Conservation (phyloP, 2,888 invertebrate species). For the Coenonympha arcania region DNA sequence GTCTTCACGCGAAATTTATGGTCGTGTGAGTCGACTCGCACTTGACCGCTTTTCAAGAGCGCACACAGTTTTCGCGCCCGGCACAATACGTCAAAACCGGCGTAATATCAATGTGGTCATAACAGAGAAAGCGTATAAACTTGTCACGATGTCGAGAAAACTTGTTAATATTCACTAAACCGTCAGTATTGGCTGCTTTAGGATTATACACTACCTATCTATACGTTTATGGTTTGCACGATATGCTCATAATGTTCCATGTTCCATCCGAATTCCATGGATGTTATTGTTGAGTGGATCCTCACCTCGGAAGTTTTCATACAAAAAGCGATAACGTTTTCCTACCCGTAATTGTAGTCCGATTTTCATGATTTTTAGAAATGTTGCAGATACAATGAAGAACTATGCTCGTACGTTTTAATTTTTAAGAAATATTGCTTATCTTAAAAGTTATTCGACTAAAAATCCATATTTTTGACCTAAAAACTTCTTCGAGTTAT, state of each 20-base stretch:
- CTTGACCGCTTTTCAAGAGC: slow-evolving; percentile 3
- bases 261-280: background rate
- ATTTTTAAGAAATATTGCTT: no score
- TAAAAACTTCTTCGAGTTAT: no score
- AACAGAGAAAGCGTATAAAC: slow-evolving; percentile 39
- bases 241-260: background rate
- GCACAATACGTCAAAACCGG: slow-evolving; percentile 12
- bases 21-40: background rate
- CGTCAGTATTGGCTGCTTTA: slow-evolving; percentile 23
- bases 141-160: slow-evolving; percentile 41
- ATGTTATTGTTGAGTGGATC: no score
- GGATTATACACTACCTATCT: slow-evolving; percentile 7
- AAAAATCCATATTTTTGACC: no score
- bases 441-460: no score
- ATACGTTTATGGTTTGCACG: slow-evolving; percentile 7
- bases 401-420: no score
- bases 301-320: no score
- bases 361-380: no score
- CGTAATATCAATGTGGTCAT: slow-evolving; percentile 11
- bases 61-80: slow-evolving; percentile 1
- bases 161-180: slow-evolving; percentile 38
- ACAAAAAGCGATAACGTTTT: no score
- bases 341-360: no score
- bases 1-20: background rate
- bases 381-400: no score